Evolutionary conservation across 2,797 vertebrate genomes (phyloP).

Genomic region (Ataeniobius toweri): DNA sequence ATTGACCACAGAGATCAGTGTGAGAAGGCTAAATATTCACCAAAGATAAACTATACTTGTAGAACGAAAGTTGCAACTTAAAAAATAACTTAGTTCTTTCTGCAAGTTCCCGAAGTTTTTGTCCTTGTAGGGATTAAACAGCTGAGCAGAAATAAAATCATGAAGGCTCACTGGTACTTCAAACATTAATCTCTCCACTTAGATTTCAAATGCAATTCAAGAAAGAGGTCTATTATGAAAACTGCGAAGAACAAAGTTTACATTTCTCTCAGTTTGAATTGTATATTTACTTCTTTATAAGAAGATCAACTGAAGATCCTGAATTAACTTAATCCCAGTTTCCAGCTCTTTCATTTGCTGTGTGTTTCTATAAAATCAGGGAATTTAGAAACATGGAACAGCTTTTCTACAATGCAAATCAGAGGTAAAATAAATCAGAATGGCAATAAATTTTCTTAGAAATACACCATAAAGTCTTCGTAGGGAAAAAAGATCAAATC

Average conservation of each 20-base stretch:
- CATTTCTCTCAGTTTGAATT: background rate
- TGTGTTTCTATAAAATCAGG: background rate
- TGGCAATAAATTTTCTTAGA: background rate
- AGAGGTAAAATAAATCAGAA: background rate
- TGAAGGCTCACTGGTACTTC: background rate
- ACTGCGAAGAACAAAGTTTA: background rate
- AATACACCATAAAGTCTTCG: background rate
- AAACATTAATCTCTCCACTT: background rate
- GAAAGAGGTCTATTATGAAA: background rate
- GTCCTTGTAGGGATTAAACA: conserved; percentile 7
- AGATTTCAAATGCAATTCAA: background rate
- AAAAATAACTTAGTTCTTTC: background rate
- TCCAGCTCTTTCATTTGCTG: too few relatives aligned
- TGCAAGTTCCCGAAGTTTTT: background rate
- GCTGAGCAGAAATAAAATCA: background rate
- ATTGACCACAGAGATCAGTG: conserved; percentile 14
- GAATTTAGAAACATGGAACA: background rate
- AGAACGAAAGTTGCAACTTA: background rate
- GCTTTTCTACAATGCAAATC: background rate
- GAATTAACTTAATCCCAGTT: too few relatives aligned
- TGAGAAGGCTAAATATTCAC: background rate
- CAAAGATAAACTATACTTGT: background rate
- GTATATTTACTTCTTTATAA: background rate
- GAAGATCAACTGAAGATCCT: too few relatives aligned
- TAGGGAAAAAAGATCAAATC: background rate